Percentiles rank a stretch among this genome's conserved stretches.
Conservation (phyloP, 2,113 vertebrate genomes). For the Dicaeum eximium region DNA sequence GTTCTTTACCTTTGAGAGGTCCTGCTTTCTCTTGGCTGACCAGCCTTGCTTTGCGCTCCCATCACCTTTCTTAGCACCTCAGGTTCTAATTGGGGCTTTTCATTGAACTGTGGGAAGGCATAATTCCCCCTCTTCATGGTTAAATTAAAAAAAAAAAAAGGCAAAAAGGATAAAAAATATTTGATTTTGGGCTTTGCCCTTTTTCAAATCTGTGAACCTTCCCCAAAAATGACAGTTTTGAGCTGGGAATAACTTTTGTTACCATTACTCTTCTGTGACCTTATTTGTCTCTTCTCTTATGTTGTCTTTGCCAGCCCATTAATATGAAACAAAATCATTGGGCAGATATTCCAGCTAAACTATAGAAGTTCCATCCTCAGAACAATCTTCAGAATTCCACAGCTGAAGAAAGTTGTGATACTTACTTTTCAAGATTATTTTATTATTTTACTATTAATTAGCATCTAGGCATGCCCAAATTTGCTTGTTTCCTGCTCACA, state of each 20-base stretch:
- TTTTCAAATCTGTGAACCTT: neutral
- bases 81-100: neutral
- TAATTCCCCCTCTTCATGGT: rapidly evolving
- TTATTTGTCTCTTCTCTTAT: neutral
- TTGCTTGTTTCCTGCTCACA: neutral
- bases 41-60: neutral
- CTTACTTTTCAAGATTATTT: neutral
- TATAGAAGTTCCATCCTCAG: neutral
- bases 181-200: neutral
- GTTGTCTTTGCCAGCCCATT: neutral
- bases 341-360: neutral
- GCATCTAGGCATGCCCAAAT: neutral
- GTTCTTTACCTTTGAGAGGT: neutral
- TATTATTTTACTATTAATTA: neutral
- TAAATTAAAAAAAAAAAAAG: neutral
- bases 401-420: neutral
- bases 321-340: neutral
- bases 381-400: neutral
- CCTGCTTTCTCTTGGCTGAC: neutral
- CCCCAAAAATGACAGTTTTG: neutral
- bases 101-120: neutral
- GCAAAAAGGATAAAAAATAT: rapidly evolving
- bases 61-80: neutral
- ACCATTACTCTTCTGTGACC: neutral
- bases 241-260: neutral